Evolutionary conservation across 1,140 invertebrate genomes (phyloP).

Genomic region (Anastrepha ludens): DNA sequence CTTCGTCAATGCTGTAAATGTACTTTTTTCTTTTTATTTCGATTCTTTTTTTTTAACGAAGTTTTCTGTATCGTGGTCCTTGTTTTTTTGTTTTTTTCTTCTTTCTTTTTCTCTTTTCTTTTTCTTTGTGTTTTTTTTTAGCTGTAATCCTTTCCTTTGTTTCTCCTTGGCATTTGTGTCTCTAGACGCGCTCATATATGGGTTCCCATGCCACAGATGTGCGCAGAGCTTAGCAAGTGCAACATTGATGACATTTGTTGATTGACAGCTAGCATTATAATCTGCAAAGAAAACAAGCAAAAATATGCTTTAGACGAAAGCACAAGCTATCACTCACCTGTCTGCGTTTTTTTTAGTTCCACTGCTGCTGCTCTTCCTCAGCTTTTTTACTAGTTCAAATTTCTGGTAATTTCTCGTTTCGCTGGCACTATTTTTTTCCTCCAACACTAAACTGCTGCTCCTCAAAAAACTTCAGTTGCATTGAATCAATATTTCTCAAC

Average conservation of each 20-base stretch:
- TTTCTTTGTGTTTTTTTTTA: neutral
- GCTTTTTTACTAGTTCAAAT: neutral
- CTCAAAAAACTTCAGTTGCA: neutral
- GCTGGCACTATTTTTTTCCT: neutral
- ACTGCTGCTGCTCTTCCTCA: too few relatives aligned
- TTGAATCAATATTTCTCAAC: neutral
- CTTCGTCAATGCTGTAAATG: neutral
- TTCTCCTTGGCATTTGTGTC: neutral
- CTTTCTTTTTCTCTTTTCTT: too few relatives aligned
- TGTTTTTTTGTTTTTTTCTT: neutral
- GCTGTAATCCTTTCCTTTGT: neutral
- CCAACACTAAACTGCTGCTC: neutral
- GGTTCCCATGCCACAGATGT: neutral
- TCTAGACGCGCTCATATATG: neutral
- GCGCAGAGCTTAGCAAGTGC: slow-evolving; percentile 4
- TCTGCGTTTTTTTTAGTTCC: neutral
- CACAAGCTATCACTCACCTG: neutral
- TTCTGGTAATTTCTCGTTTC: neutral
- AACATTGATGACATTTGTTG: slow-evolving; percentile 31
- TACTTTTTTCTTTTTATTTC: slow-evolving; percentile 33
- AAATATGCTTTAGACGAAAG: neutral
- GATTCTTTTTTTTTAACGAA: neutral
- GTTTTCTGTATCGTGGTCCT: neutral
- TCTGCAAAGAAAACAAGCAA: neutral
- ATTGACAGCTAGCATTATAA: neutral